Evolutionary conservation across 2,113 vertebrate genomes (phyloP), one percentile per base, ranked within the genome.

Genomic region (Ciconia boyciana): DNA sequence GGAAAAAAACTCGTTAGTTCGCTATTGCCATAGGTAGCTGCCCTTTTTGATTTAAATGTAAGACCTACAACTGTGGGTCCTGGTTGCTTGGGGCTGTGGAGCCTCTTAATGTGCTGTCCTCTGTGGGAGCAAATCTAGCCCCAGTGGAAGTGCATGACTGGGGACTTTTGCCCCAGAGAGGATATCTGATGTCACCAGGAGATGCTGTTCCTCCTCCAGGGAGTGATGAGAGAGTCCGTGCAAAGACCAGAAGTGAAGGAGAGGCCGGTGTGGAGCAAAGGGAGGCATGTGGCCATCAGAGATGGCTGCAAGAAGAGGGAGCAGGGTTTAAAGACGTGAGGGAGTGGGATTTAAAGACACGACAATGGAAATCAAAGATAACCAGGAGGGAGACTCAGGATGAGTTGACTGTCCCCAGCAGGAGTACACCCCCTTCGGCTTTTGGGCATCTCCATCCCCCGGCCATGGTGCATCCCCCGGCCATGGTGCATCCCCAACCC

Each of bases 251-350:
- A 54, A 29, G 15, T 7, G 36, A 66, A 44, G 44, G 9, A 46
- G 48, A 62, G 20, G 57, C 15, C 0, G 0, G 34, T 11, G 39
- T 1, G 1, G 31, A 65, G 34, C 39, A 48, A 26, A 65, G 34
- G 41, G 11, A 60, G 15, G 36, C 25, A n/a, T 0, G 0, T 26
- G 36, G 49, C 62, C 28, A n/a, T 43, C 58, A 87, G 51, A 61
- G 46, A 28, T 58, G 31, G 31, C 39, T 88, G 36, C 20, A 77
- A 57, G 44, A 82, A 41, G 32, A 76, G 39, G 26, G 16, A 43
- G 44, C 4, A 2, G n/a, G 21, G 7, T 21, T 39, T 41, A 57
- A 60, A 78, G 44, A 6, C 29, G 48, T 13, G 24, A 31, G 9
- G 64, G 32, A 76, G 32, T 7, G 3, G 31, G 25, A 4, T 46